Evolutionary conservation across 2,797 vertebrate genomes (phyloP).

Genomic region (Gymnoscopelus braueri): DNA sequence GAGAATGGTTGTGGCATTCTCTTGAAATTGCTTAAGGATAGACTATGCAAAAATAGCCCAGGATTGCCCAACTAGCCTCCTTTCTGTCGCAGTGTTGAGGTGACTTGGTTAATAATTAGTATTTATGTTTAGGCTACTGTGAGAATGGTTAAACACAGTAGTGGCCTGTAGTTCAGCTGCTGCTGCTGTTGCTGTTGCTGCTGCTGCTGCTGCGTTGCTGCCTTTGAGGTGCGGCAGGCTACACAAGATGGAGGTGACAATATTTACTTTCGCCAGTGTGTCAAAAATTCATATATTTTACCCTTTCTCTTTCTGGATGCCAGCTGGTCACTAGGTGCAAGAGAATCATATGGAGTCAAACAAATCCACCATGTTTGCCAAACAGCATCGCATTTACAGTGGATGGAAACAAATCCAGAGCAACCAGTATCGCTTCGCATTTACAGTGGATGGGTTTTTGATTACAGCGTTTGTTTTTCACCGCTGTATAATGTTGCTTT

Average conservation of each 20-base stretch:
- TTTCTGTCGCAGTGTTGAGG: slow-evolving; percentile 65
- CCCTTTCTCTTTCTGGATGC: too few species aligned
- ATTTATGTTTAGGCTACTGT: slow-evolving; percentile 66
- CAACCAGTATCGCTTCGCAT: too few species aligned
- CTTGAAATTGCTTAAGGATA: too few species aligned
- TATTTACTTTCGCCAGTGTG: slow-evolving; percentile 55
- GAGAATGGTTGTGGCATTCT: not conserved
- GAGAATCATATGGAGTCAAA: too few species aligned
- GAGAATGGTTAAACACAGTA: slow-evolving; percentile 10
- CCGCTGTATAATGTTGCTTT: too few species aligned
- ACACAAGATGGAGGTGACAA: slow-evolving; percentile 72
- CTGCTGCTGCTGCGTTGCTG: slow-evolving; percentile 28
- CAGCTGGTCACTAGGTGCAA: too few species aligned
- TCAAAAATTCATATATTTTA: too few species aligned
- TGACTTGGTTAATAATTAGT: slow-evolving; percentile 31
- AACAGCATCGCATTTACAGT: too few species aligned
- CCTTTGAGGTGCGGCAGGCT: slow-evolving; percentile 72
- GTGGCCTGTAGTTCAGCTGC: not conserved
- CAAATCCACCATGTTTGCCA: too few species aligned
- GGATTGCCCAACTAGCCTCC: slow-evolving; percentile 37
- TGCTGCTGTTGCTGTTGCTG: slow-evolving; percentile 36
- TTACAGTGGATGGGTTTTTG: too few species aligned
- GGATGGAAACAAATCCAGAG: too few species aligned
- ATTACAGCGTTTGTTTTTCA: too few species aligned
- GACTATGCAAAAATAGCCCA: not conserved